Percentiles rank a stretch among this genome's conserved stretches.
These are phyloP conservation scores for Otolemur crassicaudatus DNA, from an alignment of 2,797 vertebrate genomes.

Conservation along the genomic window DNA sequence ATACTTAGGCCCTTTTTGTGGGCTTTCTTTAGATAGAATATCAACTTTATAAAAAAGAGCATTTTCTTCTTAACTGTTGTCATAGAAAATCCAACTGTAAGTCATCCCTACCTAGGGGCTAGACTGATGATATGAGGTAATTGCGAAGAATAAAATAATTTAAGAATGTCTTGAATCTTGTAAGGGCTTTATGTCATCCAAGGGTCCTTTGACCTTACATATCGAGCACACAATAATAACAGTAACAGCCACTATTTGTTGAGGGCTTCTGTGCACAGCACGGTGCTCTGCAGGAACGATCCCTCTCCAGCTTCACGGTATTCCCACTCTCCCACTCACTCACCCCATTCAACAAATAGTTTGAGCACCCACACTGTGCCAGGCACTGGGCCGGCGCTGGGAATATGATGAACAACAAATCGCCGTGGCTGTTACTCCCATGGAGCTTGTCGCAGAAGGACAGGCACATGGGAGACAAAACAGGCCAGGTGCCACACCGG, in stretches of 20 bases:
- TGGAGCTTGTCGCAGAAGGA: not conserved
- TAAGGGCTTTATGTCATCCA: not conserved
- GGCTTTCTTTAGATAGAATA: not conserved
- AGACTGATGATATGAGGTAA: not conserved
- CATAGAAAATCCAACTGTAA: not conserved
- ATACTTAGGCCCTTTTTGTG: not conserved
- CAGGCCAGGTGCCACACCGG: not conserved
- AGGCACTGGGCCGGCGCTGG: not conserved
- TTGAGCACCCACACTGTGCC: too few species aligned
- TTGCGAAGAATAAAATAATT: not conserved
- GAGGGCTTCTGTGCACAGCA: not conserved
- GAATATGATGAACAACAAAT: not conserved
- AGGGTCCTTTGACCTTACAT: not conserved
- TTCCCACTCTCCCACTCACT: too few species aligned
- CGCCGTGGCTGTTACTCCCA: not conserved
- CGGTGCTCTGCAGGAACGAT: accelerated
- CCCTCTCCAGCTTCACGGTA: not conserved
- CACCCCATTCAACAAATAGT: not conserved
- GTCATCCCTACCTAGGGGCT: not conserved
- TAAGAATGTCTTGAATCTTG: not conserved
- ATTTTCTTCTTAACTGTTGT: not conserved
- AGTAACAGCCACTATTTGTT: not conserved
- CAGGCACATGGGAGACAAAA: too few species aligned
- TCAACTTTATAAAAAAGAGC: not conserved
- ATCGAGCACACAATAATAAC: not conserved